Evolutionary conservation across 1,140 invertebrate genomes (phyloP).

Genomic region (Neocloeon triangulifer): DNA sequence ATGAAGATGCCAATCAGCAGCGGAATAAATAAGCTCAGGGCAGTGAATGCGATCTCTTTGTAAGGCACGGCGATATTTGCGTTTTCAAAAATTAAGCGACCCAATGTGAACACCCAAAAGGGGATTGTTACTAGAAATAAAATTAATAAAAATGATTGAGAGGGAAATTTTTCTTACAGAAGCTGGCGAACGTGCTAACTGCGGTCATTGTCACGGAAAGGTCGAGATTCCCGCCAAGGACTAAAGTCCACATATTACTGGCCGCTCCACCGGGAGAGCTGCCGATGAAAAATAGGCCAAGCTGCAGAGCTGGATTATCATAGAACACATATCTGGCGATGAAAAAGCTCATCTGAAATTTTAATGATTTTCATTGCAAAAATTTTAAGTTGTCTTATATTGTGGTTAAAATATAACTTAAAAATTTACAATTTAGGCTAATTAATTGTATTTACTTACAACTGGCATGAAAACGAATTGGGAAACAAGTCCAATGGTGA

Average conservation of each 20-base stretch:
- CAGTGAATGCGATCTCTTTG: conserved; percentile 22
- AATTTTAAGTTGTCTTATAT: too few species aligned
- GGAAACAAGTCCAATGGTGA: conserved; percentile 53
- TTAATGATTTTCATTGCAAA: too few species aligned
- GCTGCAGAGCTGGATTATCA: conserved; percentile 38
- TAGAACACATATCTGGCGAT: too few species aligned
- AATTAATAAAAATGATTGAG: too few species aligned
- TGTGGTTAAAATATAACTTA: too few species aligned
- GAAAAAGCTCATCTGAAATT: too few species aligned
- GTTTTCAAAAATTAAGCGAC: conserved; percentile 17
- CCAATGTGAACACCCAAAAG: conserved; percentile 32
- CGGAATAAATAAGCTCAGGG: conserved; percentile 25
- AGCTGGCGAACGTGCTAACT: conserved; percentile 57
- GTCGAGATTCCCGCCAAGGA: conserved; percentile 71
- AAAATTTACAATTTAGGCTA: too few species aligned
- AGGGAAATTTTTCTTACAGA: too few species aligned
- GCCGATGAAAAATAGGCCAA: conserved; percentile 81
- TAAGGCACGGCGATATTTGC: conserved; percentile 23
- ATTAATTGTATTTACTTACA: too few species aligned
- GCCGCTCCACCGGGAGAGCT: conserved; percentile 79
- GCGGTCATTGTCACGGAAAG: conserved; percentile 85
- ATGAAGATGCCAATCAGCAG: conserved; percentile 23
- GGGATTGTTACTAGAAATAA: conserved; percentile 33
- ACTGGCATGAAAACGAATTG: conserved; percentile 81
- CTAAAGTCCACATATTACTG: conserved; percentile 86